Conservation (phyloP, 1,140 invertebrate species). For the Eulimnadia texana region DNA sequence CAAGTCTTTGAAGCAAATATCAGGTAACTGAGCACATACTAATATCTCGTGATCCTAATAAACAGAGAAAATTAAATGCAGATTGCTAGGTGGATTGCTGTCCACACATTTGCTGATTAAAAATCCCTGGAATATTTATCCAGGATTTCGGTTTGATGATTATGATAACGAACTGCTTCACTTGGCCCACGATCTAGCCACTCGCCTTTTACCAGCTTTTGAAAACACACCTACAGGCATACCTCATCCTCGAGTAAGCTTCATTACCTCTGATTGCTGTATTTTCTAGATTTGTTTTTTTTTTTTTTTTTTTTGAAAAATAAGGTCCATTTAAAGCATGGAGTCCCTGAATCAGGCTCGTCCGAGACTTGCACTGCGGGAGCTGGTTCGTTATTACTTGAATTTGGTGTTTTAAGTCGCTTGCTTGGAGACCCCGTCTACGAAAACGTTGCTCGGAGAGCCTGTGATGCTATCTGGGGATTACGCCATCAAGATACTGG, state of each 20-base stretch:
- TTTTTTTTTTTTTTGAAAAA: neutral
- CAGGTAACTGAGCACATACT: constrained; percentile 31
- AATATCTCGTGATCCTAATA: neutral
- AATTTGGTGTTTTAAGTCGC: constrained; percentile 47
- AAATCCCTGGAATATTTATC: constrained; percentile 41
- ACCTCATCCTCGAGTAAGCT: constrained; percentile 64
- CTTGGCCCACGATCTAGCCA: constrained; percentile 85
- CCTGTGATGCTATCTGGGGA: constrained; percentile 40
- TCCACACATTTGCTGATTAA: constrained; percentile 51
- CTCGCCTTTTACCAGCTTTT: constrained; percentile 75
- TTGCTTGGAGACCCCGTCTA: constrained; percentile 45
- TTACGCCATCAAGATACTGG: constrained; percentile 43
- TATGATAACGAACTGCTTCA: constrained; percentile 57
- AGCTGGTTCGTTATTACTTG: constrained; percentile 45
- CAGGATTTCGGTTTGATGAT: constrained; percentile 36
- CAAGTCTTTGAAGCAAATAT: constrained; percentile 58
- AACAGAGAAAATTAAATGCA: constrained; percentile 20
- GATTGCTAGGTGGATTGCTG: constrained; percentile 45
- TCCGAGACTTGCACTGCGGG: constrained; percentile 52
- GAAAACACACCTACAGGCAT: constrained; percentile 77
- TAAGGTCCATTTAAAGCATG: constrained; percentile 41
- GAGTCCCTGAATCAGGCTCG: constrained; percentile 36
- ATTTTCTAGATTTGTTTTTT: no score
- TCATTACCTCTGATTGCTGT: neutral
- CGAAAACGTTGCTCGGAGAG: constrained; percentile 41